A percentile compares a stretch with the other conserved stretches of the same genome.
Evolutionary conservation across 2,113 vertebrate species (phyloP).

Genomic region (Dasyurus viverrinus): DNA sequence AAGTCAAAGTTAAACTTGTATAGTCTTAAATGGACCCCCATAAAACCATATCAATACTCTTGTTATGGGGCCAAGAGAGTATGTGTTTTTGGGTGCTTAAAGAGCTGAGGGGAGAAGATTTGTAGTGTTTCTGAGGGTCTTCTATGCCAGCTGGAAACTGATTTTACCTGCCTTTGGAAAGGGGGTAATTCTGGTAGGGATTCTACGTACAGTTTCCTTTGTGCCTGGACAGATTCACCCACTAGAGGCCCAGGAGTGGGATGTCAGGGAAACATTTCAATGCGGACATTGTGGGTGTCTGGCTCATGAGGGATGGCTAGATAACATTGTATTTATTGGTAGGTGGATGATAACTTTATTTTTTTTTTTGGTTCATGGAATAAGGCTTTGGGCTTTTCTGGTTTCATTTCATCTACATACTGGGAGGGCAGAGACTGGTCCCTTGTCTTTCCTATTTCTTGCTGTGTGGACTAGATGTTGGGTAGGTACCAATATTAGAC

Average conservation of each 20-base stretch:
- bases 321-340: not conserved
- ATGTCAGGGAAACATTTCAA: not conserved
- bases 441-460: not conserved
- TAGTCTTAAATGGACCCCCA: not conserved
- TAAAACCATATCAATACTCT: not conserved
- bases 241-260: not conserved
- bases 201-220: not conserved
- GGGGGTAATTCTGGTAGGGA: not conserved
- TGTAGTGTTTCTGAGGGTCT: not conserved
- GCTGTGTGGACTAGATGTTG: not conserved
- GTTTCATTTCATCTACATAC: not conserved
- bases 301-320: not conserved
- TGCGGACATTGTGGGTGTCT: not conserved
- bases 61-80: not conserved
- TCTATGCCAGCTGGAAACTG: not conserved
- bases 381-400: not conserved
- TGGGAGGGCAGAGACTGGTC: not conserved
- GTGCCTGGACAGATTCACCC: not conserved
- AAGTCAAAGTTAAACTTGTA: not conserved
- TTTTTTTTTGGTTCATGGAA: not conserved
- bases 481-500: not conserved
- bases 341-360: not conserved
- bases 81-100: not conserved
- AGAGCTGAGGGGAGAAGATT: not conserved
- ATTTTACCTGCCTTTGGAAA: not conserved